Evolutionary conservation across 2,888 invertebrate species (phyloP), one percentile per base, ranked within the genome.

Genomic region (Zeuzera pyrina): DNA sequence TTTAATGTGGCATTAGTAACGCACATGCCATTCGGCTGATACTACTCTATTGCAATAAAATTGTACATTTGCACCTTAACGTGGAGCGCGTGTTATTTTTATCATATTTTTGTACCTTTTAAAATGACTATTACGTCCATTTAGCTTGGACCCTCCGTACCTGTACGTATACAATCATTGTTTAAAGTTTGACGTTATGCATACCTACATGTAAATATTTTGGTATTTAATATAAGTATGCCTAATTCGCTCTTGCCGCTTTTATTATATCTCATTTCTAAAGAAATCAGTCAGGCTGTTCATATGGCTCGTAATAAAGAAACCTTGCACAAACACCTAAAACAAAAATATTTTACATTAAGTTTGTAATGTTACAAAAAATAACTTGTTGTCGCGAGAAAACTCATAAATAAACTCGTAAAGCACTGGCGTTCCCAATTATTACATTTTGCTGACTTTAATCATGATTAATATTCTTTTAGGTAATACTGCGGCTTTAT

Each of bases 381-480:
- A 68, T 59, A 58, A 59, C 52, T 62, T 56, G 39, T 42, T 51
- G 45, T 46, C 48, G 43, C 47, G 45, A 45, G 59, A 55, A 55
- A 66, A 59, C 57, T 66, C 65, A 58, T 73, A 71, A 77, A 77
- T 73, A 62, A 57, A 46, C 51, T 59, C 65, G 57, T 71, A 70
- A 76, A 73, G 53, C 57, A 60, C 48, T 50, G 57, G 57, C 60
- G 58, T 57, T 45, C 54, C 59, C 68, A 73, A 77, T 77, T 73
- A 77, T 68, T 62, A 64, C 57, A 53, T 62, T 65, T 61, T 47
- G 49, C 55, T 65, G 65, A 63, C 64, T 63, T 67, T 64, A 67
- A 69, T 71, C 60, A 54, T 65, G 68, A 76, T 67, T 63, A 67
- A 76, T 72, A 58, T 55, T 49, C 51, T 47, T 51, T 56, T 51